phyloP scores from a whole-genome alignment of 2,113 vertebrate species.

The Sardina pilchardus region DNA sequence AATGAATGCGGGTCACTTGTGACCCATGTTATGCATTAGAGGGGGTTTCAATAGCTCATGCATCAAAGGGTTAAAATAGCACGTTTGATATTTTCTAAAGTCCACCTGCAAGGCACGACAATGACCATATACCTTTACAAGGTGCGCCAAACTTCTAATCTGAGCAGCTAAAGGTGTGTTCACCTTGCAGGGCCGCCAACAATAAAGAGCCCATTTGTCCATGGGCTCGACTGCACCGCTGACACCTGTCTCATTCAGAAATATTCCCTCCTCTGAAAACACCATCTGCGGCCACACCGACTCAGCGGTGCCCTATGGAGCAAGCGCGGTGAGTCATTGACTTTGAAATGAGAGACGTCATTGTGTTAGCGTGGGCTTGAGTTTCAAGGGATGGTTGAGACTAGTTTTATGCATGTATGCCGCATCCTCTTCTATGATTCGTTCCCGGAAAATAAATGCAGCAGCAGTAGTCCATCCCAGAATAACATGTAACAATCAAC shows the following conservation, averaged over 20 bases:
- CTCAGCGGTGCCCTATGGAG: neutral
- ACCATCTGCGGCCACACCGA: constrained; percentile 9
- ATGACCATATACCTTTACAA: too few relatives aligned
- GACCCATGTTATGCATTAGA: too few relatives aligned
- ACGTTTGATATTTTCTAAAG: too few relatives aligned
- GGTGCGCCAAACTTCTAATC: neutral
- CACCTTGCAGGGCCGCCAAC: neutral
- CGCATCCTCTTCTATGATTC: neutral
- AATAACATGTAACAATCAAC: neutral
- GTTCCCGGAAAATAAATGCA: neutral
- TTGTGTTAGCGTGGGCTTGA: neutral
- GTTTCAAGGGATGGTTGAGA: neutral
- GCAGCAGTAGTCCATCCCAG: neutral
- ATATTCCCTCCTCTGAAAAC: neutral
- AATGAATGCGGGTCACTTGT: too few relatives aligned
- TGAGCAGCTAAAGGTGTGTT: neutral
- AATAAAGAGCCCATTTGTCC: neutral
- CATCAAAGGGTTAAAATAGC: too few relatives aligned
- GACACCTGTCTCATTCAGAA: neutral
- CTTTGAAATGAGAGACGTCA: constrained; percentile 15
- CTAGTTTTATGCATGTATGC: neutral
- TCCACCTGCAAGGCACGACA: neutral
- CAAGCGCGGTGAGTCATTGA: neutral
- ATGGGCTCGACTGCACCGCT: neutral
- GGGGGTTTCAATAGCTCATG: too few relatives aligned